Conservation (phyloP, 2,888 invertebrate species). For the Rhaphigaster nebulosa region DNA sequence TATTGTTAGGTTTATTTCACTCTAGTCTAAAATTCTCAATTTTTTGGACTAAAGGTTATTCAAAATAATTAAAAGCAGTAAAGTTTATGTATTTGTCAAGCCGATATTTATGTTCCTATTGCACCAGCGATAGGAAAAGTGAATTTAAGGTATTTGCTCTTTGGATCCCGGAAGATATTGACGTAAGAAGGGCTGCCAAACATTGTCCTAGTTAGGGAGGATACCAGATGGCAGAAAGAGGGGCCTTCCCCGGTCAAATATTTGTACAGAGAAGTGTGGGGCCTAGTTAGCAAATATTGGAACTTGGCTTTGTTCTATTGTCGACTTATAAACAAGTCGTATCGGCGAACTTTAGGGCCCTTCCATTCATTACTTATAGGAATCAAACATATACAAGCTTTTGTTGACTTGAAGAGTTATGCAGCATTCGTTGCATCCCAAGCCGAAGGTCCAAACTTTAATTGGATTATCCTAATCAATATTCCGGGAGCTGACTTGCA, state of each 20-base stretch:
- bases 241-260: background rate
- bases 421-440: background rate
- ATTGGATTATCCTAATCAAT: background rate
- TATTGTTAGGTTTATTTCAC: too few relatives aligned
- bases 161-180: background rate
- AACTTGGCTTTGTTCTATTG: constrained; percentile 33
- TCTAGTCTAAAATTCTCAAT: too few relatives aligned
- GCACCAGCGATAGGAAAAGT: background rate
- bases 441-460: background rate
- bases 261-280: constrained; percentile 44
- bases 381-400: background rate
- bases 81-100: too few relatives aligned
- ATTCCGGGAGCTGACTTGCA: background rate
- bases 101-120: too few relatives aligned
- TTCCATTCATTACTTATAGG: background rate
- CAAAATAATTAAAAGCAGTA: too few relatives aligned
- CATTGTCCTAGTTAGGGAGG: constrained; percentile 16
- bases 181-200: constrained; percentile 4
- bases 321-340: constrained; percentile 46
- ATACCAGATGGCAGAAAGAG: constrained; percentile 4
- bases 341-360: background rate
- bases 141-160: background rate
- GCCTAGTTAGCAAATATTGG: constrained; percentile 36
- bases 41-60: too few relatives aligned
- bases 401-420: background rate